phyloP scores from a whole-genome alignment of 2,113 vertebrate genomes.

The Uria lomvia region DNA sequence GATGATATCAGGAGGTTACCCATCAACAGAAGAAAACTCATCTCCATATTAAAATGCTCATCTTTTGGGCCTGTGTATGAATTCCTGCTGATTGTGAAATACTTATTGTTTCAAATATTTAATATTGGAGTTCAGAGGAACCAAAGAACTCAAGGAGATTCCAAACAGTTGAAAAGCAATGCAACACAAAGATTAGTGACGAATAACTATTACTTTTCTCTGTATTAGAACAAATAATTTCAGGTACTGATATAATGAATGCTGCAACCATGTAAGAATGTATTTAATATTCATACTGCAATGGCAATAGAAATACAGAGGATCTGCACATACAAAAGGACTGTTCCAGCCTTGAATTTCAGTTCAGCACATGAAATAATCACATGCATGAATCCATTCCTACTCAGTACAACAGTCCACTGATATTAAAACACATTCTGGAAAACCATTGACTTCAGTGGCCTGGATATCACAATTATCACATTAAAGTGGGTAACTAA shows the following conservation, averaged over 20 bases:
- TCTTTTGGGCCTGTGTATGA: background rate
- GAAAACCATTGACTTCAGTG: background rate
- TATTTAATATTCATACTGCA: background rate
- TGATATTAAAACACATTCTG: background rate
- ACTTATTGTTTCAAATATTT: background rate
- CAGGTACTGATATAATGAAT: background rate
- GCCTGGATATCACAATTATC: background rate
- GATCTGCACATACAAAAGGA: background rate
- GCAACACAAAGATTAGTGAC: background rate
- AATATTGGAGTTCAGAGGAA: background rate
- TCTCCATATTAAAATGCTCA: background rate
- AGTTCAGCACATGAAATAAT: background rate
- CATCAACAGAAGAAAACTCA: background rate
- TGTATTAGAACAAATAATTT: background rate
- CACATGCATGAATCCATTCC: background rate
- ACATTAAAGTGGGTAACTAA: background rate
- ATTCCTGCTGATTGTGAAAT: background rate
- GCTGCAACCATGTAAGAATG: background rate
- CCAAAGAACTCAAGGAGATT: background rate
- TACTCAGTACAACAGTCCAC: background rate
- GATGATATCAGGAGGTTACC: background rate
- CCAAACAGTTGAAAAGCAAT: background rate
- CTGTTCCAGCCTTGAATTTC: background rate
- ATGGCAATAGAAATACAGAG: background rate
- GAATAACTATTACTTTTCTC: background rate